Evolutionary conservation across 2,797 vertebrate species (phyloP).

Genomic region (Takifugu rubripes): DNA sequence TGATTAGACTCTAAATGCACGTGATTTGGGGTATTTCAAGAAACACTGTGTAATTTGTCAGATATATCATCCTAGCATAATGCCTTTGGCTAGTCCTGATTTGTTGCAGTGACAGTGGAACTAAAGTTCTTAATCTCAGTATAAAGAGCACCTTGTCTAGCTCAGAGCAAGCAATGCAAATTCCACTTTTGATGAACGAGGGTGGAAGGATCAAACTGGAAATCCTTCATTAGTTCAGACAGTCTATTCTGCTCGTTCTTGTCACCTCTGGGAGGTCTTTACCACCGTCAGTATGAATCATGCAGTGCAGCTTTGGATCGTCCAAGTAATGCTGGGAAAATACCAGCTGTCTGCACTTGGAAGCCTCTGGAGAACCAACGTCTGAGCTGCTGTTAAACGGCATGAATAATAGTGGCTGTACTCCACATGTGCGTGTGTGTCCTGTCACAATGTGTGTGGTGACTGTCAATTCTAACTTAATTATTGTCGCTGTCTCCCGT

Average conservation of each 20-base stretch:
- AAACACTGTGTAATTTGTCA: too few relatives aligned
- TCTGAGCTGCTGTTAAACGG: background rate
- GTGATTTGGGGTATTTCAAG: too few relatives aligned
- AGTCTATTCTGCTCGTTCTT: background rate
- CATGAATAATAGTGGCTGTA: slow-evolving; percentile 5
- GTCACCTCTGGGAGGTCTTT: background rate
- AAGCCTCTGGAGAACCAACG: slow-evolving; percentile 2
- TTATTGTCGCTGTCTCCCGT: slow-evolving; percentile 3
- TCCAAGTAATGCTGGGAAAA: slow-evolving; percentile 3
- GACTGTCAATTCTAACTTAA: slow-evolving; percentile 7
- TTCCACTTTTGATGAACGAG: slow-evolving; percentile 3
- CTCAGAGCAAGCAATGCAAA: background rate
- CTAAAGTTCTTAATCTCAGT: background rate
- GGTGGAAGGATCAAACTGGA: background rate
- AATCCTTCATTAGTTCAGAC: background rate
- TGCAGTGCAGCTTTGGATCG: background rate
- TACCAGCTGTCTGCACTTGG: background rate
- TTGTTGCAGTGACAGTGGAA: background rate
- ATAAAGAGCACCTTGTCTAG: background rate
- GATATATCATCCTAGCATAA: too few relatives aligned
- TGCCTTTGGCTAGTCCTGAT: too few relatives aligned
- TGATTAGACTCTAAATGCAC: too few relatives aligned
- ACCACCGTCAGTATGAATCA: slow-evolving; percentile 1
- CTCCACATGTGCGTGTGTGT: background rate
- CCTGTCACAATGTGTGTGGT: background rate